Conservation (phyloP, 2,888 invertebrate genomes). For the Incurvaria masculella region DNA sequence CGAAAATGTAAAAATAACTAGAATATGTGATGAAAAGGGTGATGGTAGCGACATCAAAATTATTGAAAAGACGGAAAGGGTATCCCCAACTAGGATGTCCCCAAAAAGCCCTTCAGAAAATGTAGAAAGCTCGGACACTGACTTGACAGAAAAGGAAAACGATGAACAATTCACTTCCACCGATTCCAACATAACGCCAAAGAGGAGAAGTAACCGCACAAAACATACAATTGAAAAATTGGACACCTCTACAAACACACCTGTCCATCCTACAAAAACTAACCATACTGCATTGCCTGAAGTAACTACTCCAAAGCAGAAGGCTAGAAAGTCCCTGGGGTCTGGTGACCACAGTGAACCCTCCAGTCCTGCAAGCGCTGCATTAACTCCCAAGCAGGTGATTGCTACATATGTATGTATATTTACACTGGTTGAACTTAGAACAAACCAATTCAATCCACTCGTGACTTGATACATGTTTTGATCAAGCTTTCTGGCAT, state of each 20-base stretch:
- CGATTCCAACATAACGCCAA: constrained; percentile 23
- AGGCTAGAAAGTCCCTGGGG: constrained; percentile 3
- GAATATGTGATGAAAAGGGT: constrained; percentile 11
- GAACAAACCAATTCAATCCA: too few species aligned
- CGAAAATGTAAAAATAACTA: too few species aligned
- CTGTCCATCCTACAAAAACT: background rate
- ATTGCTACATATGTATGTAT: too few species aligned
- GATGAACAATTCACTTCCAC: too few species aligned
- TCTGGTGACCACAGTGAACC: constrained; percentile 1
- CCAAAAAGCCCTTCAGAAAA: constrained; percentile 4
- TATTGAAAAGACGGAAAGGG: constrained; percentile 4
- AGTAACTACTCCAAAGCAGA: constrained; percentile 9
- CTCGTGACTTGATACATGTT: too few species aligned
- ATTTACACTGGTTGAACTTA: too few species aligned
- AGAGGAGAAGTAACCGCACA: constrained; percentile 20
- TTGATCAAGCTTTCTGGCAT: too few species aligned
- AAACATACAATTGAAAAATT: background rate
- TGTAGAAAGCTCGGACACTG: constrained; percentile 1
- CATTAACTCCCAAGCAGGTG: constrained; percentile 33
- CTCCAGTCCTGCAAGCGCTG: constrained; percentile 13
- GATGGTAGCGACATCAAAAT: constrained; percentile 7
- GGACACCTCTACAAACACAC: background rate
- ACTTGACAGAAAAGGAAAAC: too few species aligned
- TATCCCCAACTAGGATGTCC: constrained; percentile 4
- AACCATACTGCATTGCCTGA: constrained; percentile 1